These are phyloP conservation scores for Rhagonycha lutea DNA, from an alignment of 2,888 invertebrate genomes.

Conservation along the genomic window DNA sequence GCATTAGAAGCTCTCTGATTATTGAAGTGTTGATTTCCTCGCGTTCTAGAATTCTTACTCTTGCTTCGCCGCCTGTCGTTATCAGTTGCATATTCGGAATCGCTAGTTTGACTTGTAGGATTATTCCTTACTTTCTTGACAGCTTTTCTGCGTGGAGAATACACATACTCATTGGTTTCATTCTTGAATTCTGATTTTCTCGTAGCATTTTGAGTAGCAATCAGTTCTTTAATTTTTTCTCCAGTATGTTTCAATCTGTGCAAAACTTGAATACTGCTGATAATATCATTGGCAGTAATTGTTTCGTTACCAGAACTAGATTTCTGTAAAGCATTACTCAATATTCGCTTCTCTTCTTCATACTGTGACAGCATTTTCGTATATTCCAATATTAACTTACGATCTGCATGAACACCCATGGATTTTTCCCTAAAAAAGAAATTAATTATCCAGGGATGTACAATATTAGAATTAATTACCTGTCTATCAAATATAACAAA, in stretches of 20 bases:
- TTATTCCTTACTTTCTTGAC: too few species aligned
- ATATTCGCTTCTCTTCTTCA: neutral
- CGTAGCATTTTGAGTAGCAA: slow-evolving; percentile 36
- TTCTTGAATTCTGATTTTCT: too few species aligned
- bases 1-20: too few species aligned
- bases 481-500: slow-evolving; percentile 39
- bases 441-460: neutral
- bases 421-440: neutral
- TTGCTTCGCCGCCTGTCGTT: too few species aligned
- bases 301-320: neutral
- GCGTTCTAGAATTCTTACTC: too few species aligned
- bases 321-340: slow-evolving; percentile 40
- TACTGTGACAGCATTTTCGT: neutral
- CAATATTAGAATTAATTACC: slow-evolving; percentile 31
- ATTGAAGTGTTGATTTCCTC: too few species aligned
- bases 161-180: too few species aligned
- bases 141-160: too few species aligned
- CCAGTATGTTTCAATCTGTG: slow-evolving; percentile 41
- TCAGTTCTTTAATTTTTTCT: slow-evolving; percentile 42
- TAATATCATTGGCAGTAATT: slow-evolving; percentile 21
- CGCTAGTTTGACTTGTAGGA: too few species aligned
- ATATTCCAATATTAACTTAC: neutral
- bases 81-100: too few species aligned
- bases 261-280: slow-evolving; percentile 32
- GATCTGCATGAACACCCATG: neutral